Percentiles rank a stretch among this genome's conserved stretches.
Conservation (phyloP, 2,888 invertebrate species). For the Leptopilina drosophilae region DNA sequence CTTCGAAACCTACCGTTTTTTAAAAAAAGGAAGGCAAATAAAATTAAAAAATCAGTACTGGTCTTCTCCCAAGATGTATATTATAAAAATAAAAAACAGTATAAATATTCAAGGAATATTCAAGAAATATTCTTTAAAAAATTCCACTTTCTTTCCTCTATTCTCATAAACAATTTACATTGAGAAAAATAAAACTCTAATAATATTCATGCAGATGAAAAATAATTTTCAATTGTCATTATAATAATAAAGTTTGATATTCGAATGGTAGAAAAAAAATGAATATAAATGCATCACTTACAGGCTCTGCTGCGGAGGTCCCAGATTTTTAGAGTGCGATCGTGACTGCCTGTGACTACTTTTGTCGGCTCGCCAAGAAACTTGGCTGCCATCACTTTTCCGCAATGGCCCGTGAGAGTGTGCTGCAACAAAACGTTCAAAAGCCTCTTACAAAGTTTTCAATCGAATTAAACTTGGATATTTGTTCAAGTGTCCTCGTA, state of each 20-base stretch:
- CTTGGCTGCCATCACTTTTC: constrained; percentile 98
- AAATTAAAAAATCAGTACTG: no score
- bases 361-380: constrained; percentile 94
- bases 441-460: constrained; percentile 48
- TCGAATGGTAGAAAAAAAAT: background rate
- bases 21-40: no score
- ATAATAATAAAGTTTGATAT: background rate
- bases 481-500: constrained; percentile 6
- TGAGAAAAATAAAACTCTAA: no score
- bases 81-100: no score
- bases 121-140: no score
- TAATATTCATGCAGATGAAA: no score
- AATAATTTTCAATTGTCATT: constrained; percentile 5
- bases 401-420: constrained; percentile 96
- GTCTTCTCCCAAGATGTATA: no score
- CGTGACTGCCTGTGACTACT: constrained; percentile 98
- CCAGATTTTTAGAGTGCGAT: constrained; percentile 99
- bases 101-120: no score
- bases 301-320: constrained; percentile 95
- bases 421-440: constrained; percentile 82
- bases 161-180: no score
- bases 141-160: no score
- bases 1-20: no score
- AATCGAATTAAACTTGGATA: constrained; percentile 39
- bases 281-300: constrained; percentile 77